Evolutionary conservation across 2,888 invertebrate species (phyloP).

Genomic region (Drosophila rubida): DNA sequence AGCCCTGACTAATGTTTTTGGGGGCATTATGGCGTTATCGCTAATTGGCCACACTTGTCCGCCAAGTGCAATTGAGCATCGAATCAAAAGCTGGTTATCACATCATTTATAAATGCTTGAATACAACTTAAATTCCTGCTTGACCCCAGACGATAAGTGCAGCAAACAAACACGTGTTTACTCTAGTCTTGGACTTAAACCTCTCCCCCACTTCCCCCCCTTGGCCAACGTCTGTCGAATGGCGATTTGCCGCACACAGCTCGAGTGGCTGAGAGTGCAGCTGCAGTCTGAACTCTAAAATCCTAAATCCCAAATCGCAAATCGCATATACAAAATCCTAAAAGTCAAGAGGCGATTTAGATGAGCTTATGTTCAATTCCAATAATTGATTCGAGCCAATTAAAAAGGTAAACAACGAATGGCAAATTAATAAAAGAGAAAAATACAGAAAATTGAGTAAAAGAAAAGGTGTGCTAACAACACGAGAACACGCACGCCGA

Average conservation of each 20-base stretch:
- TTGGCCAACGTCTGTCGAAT: neutral
- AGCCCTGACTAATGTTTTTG: neutral
- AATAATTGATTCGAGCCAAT: conserved; percentile 49
- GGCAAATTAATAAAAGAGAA: conserved; percentile 26
- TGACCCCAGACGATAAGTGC: conserved; percentile 9
- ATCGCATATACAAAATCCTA: neutral
- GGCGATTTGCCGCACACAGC: conserved; percentile 1
- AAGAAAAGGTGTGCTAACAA: conserved; percentile 68
- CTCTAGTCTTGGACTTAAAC: neutral
- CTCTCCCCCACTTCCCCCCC: neutral
- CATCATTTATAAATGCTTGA: conserved; percentile 8
- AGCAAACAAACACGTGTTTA: neutral
- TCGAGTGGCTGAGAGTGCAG: conserved; percentile 29
- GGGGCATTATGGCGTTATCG: neutral
- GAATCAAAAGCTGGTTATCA: neutral
- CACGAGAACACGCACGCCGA: conserved; percentile 73
- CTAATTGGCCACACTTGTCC: conserved; percentile 8
- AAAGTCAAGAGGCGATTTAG: conserved; percentile 22
- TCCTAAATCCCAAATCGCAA: neutral
- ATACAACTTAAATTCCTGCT: conserved; percentile 4
- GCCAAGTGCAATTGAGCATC: neutral
- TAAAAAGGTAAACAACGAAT: conserved; percentile 44
- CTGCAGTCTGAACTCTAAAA: conserved; percentile 21
- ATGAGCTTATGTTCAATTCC: conserved; percentile 34
- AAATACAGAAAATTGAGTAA: conserved; percentile 36